Base-by-base conservation (phyloP, 2,888 invertebrate genomes). In the Caenorhabditis afra region DNA sequence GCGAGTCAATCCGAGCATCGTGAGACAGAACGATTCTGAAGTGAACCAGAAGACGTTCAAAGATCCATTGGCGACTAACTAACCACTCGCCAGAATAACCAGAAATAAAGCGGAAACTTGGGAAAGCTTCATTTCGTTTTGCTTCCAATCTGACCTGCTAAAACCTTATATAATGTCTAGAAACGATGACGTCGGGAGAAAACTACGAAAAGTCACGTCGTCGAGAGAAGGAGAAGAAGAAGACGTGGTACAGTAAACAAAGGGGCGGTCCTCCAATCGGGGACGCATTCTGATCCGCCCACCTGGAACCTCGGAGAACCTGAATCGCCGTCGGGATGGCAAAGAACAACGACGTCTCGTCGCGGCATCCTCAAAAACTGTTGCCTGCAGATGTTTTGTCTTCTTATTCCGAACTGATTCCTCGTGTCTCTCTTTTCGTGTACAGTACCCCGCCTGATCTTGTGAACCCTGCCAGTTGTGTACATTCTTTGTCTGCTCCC, bases 1-100 rank as follows among this genome's bases (percentile, higher is more conserved):
- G 0, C 73, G 39, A 23, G 49, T 57, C 44, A 74, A 23, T 29
- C 65, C 64, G 18, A 74, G 29, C 73, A 74, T 74, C n/a, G 73
- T 74, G 7, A 74, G 52, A 16, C 65, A 41, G 2, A 22, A 3
- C 4, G 58, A 35, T 45, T 52, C 73, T 74, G 58, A 16, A 64
- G 23, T 10, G 41, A 14, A 41, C 11, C 2, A 41, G 14, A 41
- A 14, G 41, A 11, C 7, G 11, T 41, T 29, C 29, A 7, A 7
- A 7, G 29, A 29, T 29, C 29, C 41, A 41, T 37, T 37, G 14
- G 11, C 7, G 49, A 49, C 5, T 16, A 49, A 49, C 16, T 49
- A 20, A 49, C 22, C 11, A 49, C 3, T 29, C 29, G 29, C 29
- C 29, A 41, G 41, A 41, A 41, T 4, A 14, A 41, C 41, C 3